Base-by-base conservation (phyloP, 2,888 invertebrate genomes). In the Netelia virgata region DNA sequence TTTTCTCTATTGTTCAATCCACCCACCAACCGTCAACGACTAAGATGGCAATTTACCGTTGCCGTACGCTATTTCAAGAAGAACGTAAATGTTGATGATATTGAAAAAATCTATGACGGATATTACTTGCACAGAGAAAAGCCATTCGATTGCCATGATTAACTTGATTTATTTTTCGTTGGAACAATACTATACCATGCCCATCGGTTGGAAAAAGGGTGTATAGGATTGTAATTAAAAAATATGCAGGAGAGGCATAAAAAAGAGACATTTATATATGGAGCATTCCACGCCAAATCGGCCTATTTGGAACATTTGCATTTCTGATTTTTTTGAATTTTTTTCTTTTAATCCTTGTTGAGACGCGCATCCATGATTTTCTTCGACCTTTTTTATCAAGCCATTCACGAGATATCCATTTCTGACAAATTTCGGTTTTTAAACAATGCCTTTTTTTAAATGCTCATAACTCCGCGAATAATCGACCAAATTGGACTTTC, bases 21-120 rank as follows among this genome's bases (percentile, higher is more conserved):
- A 63, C n/a, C 6, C 63, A n/a, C 6, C 41, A 9, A 36, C 41
- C n/a, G 5, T 41, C 36, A 72, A 69, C 47, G 59, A 47, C 47
- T 50, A 77, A 50, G 63, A 43, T 55, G 63, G 72, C 64, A 20
- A 63, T n/a, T 78, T 63, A 61, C 63, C 11, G 59, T 36, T 50
- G 73, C 36, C 14, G 47, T 55, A 43, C 47, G 64, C 53, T 23
- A 50, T 74, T 64, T 6, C n/a, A 66, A 18, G 20, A 5, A 10
- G 18, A 57, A 57, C 1, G 18, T 9, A 18, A 20, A 18, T 11
- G 47, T 57, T 20, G 61, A n/a, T 18, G 10, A 63, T 6, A 6
- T 23, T 20, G 16, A 72, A 53, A 50, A 68, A 41, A 43, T 47
- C 41, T 68, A 68, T 50, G 74, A 78, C 78, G 73, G 83, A 78